Percentiles rank a stretch among this genome's conserved stretches.
phyloP scores from a whole-genome alignment of 2,797 vertebrate species.

The Taenioides sp. region DNA sequence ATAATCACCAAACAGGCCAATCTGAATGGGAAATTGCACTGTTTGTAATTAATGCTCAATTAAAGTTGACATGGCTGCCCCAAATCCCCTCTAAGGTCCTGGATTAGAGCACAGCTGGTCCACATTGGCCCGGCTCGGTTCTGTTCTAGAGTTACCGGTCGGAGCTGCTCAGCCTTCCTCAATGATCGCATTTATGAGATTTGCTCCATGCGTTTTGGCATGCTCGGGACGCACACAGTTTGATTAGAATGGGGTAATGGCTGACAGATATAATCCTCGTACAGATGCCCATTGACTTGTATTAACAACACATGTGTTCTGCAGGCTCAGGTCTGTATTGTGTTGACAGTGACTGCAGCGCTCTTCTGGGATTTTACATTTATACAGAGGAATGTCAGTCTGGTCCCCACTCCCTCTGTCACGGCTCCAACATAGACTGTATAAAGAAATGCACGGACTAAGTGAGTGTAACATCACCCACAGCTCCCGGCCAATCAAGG shows the following conservation, averaged over 20 bases:
- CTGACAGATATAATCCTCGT: constrained; percentile 47
- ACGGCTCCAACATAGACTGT: too few relatives aligned
- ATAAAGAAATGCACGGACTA: too few relatives aligned
- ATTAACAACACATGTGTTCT: constrained; percentile 67
- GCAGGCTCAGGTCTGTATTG: constrained; percentile 16
- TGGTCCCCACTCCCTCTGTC: too few relatives aligned
- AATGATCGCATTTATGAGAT: constrained; percentile 71
- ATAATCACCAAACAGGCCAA: constrained; percentile 48
- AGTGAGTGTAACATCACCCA: too few relatives aligned
- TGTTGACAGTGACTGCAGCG: background rate
- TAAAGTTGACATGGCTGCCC: constrained; percentile 65
- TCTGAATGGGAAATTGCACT: constrained; percentile 60
- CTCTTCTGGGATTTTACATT: too few relatives aligned
- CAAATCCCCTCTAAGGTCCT: constrained; percentile 71
- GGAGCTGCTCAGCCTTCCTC: constrained; percentile 64
- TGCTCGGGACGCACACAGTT: constrained; percentile 32
- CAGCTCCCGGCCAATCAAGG: too few relatives aligned
- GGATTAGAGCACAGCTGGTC: constrained; percentile 78
- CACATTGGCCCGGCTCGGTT: constrained; percentile 55
- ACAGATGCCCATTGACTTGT: constrained; percentile 53
- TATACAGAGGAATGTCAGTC: too few relatives aligned
- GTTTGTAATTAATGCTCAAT: constrained; percentile 78
- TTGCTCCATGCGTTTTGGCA: constrained; percentile 53
- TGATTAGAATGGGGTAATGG: constrained; percentile 65
- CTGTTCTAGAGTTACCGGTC: constrained; percentile 69